Percentiles rank a stretch among this genome's conserved stretches.
Conservation (phyloP, 2,797 vertebrate species). For the Enteromius viviparus region DNA sequence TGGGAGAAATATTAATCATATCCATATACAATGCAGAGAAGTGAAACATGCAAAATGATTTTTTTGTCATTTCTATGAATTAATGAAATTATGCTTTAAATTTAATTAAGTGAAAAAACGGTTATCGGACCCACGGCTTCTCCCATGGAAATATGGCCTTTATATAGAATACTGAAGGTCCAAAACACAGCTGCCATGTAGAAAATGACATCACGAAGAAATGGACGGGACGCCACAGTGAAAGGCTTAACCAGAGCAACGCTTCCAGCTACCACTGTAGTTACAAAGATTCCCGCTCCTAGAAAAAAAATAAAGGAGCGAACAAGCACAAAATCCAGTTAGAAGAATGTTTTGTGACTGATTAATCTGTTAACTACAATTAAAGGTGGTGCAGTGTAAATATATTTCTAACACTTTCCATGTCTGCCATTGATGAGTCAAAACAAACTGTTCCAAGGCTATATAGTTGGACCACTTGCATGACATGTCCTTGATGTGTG, state of each 20-base stretch:
- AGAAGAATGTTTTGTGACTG: neutral
- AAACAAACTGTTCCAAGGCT: neutral
- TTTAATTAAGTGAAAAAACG: neutral
- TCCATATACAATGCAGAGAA: neutral
- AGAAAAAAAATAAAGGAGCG: neutral
- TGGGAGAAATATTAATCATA: neutral
- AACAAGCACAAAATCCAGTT: neutral
- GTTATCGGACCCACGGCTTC: conserved; percentile 84
- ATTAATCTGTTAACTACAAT: neutral
- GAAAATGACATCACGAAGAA: conserved; percentile 90
- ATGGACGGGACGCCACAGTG: conserved; percentile 88
- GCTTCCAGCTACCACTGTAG: conserved; percentile 90
- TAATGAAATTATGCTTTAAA: neutral
- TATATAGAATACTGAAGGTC: conserved; percentile 87
- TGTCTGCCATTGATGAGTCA: neutral
- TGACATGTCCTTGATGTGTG: neutral
- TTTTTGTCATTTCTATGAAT: too few species aligned
- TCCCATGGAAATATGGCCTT: conserved; percentile 78
- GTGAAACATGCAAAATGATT: neutral
- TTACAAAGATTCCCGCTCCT: conserved; percentile 96
- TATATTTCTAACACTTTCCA: neutral
- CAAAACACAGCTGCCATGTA: conserved; percentile 93
- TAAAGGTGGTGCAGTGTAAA: neutral
- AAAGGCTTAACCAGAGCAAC: conserved; percentile 91
- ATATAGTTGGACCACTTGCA: neutral